Evolutionary conservation across 2,797 vertebrate genomes (phyloP).

Genomic region (Smutsia gigantea): DNA sequence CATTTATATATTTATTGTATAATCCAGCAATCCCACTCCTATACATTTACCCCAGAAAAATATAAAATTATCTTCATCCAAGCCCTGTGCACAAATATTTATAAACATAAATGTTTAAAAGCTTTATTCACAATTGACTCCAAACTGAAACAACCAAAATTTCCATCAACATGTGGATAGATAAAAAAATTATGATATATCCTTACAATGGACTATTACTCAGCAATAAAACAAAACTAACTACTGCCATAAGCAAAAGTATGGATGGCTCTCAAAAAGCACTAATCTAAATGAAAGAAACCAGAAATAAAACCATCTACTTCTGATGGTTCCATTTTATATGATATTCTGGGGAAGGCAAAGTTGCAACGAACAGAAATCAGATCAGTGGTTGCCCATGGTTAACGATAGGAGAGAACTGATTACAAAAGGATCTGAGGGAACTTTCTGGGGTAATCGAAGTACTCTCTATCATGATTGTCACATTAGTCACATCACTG

Average conservation of each 20-base stretch:
- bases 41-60: not conserved
- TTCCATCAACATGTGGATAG: not conserved
- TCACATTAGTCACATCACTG: not conserved
- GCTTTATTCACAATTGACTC: not conserved
- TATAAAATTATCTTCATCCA: not conserved
- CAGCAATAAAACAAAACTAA: not conserved
- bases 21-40: not conserved
- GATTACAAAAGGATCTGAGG: not conserved
- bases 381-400: not conserved
- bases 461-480: not conserved
- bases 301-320: not conserved
- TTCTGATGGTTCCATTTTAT: not conserved
- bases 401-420: not conserved
- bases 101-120: not conserved
- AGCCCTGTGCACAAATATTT: not conserved
- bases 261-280: not conserved
- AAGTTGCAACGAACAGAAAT: not conserved
- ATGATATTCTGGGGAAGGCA: not conserved
- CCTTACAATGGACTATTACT: not conserved
- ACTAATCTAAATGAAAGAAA: not conserved
- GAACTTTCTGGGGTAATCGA: not conserved
- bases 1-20: not conserved
- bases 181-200: not conserved
- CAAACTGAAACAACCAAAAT: not conserved
- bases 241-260: not conserved